These are phyloP conservation scores for Hydractinia symbiolongicarpus DNA, from an alignment of 30 jellyfish, hydroid and myxozoan species.

Conservation along the genomic window DNA sequence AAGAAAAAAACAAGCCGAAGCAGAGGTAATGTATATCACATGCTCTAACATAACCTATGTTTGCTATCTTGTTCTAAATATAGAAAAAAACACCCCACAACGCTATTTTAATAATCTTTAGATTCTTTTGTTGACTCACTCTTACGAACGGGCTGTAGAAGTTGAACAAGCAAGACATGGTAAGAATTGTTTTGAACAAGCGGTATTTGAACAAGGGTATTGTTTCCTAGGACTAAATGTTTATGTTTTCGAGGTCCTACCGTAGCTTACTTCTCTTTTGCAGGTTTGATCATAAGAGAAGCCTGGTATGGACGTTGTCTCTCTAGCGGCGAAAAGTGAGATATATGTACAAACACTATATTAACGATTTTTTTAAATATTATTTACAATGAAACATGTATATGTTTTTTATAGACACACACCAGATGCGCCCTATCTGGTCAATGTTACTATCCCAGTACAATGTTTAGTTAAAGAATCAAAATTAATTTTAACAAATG, in stretches of 20 bases:
- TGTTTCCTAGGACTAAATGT: not conserved
- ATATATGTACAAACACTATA: too few relatives aligned
- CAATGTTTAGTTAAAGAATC: slow-evolving; percentile 90
- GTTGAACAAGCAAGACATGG: slow-evolving; percentile 53
- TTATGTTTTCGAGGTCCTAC: not conserved
- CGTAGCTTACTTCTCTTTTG: not conserved
- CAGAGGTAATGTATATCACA: slow-evolving; percentile 34
- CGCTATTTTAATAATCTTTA: not conserved
- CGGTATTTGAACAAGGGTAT: not conserved
- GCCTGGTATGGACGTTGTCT: slow-evolving; percentile 86
- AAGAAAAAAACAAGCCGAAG: slow-evolving; percentile 65
- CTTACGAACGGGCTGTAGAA: slow-evolving; percentile 55
- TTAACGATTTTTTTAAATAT: too few relatives aligned
- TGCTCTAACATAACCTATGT: not conserved
- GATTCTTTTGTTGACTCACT: slow-evolving; percentile 55
- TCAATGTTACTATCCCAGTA: slow-evolving; percentile 74
- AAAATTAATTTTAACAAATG: slow-evolving; percentile 67
- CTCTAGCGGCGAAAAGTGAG: too few relatives aligned
- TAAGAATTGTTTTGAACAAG: not conserved
- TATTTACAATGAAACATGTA: too few relatives aligned
- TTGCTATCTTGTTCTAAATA: not conserved
- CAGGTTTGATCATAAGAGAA: slow-evolving; percentile 65
- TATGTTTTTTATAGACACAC: too few relatives aligned
- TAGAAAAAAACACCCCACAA: not conserved
- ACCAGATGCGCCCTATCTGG: not conserved